Percentiles rank a stretch among this genome's conserved stretches.
Conservation (phyloP, 2,888 invertebrate genomes). For the Hermaeophaga mercurialis region DNA sequence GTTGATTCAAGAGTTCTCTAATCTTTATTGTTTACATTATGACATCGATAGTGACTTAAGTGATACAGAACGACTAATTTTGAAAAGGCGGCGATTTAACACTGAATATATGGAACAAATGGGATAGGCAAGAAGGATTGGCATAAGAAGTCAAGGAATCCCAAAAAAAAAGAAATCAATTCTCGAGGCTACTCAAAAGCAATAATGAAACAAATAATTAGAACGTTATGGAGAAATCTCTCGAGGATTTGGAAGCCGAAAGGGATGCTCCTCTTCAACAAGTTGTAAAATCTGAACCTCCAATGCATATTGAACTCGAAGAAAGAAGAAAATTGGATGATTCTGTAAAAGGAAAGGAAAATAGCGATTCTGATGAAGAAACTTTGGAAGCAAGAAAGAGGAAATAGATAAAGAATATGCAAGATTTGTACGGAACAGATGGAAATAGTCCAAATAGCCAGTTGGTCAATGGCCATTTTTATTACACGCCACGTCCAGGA, state of each 20-base stretch:
- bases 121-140: constrained; percentile 58
- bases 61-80: constrained; percentile 54
- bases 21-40: too few species aligned
- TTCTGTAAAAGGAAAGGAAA: constrained; percentile 23
- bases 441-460: constrained; percentile 53
- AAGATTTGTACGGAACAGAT: constrained; percentile 46
- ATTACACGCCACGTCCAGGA: constrained; percentile 72
- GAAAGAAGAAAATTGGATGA: constrained; percentile 27
- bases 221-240: constrained; percentile 40
- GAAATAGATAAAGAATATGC: constrained; percentile 48
- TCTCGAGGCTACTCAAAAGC: constrained; percentile 32
- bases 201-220: constrained; percentile 18
- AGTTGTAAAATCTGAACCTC: constrained; percentile 50
- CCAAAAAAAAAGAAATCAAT: constrained; percentile 35
- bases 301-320: constrained; percentile 36
- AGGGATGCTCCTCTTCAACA: constrained; percentile 47
- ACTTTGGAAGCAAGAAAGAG: constrained; percentile 54
- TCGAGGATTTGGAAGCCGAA: constrained; percentile 51
- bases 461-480: constrained; percentile 83
- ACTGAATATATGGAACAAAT: constrained; percentile 80
- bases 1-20: too few species aligned
- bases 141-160: constrained; percentile 31
- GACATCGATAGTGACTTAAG: constrained; percentile 54
- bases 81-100: constrained; percentile 69
- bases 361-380: constrained; percentile 63